Base-by-base conservation (phyloP, 2,797 vertebrate species). In the Brachyalestes nurse region DNA sequence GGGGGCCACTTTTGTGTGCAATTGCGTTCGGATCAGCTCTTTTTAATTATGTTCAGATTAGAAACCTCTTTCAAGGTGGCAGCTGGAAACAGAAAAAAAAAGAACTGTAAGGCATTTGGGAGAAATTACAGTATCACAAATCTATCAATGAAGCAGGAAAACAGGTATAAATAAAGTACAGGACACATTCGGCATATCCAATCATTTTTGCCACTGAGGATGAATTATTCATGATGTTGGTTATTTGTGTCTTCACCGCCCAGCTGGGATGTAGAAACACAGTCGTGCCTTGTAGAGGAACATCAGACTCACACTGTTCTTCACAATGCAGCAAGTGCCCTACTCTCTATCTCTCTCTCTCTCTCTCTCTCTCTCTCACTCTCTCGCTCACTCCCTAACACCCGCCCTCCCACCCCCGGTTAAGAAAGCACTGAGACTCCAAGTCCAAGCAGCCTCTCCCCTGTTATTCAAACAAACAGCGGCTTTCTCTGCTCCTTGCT, bases 381-480 rank as follows among this genome's bases (percentile, higher is more conserved):
- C 58, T 5, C 58, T 61, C 19, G 0, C 45, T 47, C 45, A 10
- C 9, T 47, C 49, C 10, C 49, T 13, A 3, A 23, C 57, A 23
- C 57, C 25, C 55, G 51, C 72, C 58, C 75, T 23, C 21, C 9
- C 9, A 71, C 55, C 74, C 84, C 87, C 78, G 82, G 82, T 80
- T 82, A 66, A 84, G 75, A 78, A 80, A 83, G 84, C 82, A 38
- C 49, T 79, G 89, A 85, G 88, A 83, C 88, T 88, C 84, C 82
- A 77, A 92, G 89, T 90, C 89, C 84, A 86, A 86, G 88, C 91
- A 85, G 87, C 84, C 85, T 86, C 89, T 90, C 88, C 77, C 83
- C 90, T 83, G 85, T 92, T 93, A 92, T 91, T 89, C 90, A 94
- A 93, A 95, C 92, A 95, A 94, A 94, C 93, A 94, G 88, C 89